Evolutionary conservation across 2,888 invertebrate species (phyloP).

Genomic region (Lepidonotus clava): DNA sequence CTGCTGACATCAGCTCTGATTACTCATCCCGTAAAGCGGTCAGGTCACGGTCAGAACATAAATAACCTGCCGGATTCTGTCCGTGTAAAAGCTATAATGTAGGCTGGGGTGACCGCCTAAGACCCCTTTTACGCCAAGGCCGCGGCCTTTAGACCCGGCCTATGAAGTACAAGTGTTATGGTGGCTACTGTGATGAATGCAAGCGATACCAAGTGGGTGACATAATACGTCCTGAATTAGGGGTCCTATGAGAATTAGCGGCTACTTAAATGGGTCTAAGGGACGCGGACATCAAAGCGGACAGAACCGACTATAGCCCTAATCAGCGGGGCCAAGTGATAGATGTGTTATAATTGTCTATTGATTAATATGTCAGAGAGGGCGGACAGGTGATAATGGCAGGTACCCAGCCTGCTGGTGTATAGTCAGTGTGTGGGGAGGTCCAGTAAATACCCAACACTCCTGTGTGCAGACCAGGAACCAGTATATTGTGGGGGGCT

Average conservation of each 20-base stretch:
- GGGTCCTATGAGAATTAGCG: too few species aligned
- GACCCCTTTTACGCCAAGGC: too few species aligned
- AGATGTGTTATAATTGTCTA: not conserved
- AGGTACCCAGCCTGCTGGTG: too few species aligned
- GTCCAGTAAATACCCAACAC: not conserved
- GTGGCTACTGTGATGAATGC: too few species aligned
- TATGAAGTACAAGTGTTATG: too few species aligned
- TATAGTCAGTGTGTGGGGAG: too few species aligned
- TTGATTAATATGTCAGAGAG: not conserved
- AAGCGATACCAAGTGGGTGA: too few species aligned
- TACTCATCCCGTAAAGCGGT: not conserved
- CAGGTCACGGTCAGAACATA: not conserved
- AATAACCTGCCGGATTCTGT: not conserved
- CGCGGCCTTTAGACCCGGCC: too few species aligned
- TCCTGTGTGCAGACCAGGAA: not conserved
- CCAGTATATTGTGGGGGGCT: not conserved
- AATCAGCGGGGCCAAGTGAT: not conserved
- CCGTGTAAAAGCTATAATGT: too few species aligned
- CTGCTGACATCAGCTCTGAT: slow-evolving; percentile 20
- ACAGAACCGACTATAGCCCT: not conserved
- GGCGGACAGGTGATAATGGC: not conserved
- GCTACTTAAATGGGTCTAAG: not conserved
- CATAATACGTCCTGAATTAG: too few species aligned
- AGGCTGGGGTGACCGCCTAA: too few species aligned
- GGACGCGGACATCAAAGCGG: not conserved